Conservation (phyloP, 2,797 vertebrate genomes). For the Tapera naevia region DNA sequence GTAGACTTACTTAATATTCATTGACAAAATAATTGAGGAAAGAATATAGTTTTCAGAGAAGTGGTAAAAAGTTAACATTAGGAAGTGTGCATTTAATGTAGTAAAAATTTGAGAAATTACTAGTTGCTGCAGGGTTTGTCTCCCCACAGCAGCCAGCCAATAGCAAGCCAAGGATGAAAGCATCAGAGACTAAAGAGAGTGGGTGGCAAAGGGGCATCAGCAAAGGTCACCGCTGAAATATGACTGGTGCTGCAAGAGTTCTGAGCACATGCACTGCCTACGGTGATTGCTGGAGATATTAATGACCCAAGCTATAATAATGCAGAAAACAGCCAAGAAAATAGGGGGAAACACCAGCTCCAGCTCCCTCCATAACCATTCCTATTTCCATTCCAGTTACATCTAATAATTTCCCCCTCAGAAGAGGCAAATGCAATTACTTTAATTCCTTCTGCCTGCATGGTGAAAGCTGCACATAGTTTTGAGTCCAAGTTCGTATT, state of each 20-base stretch:
- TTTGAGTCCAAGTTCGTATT: background rate
- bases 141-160: background rate
- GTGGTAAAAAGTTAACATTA: background rate
- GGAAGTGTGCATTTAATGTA: background rate
- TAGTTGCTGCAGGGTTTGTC: background rate
- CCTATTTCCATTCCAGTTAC: background rate
- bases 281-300: background rate
- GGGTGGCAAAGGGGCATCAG: background rate
- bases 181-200: background rate
- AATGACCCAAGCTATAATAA: background rate
- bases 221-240: background rate
- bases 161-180: background rate
- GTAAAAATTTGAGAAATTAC: background rate
- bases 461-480: background rate
- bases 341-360: background rate
- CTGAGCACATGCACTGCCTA: accelerated
- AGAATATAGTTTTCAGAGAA: background rate
- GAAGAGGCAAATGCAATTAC: background rate
- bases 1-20: background rate
- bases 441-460: background rate
- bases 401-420: background rate
- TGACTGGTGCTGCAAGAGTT: background rate
- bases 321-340: background rate
- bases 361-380: background rate
- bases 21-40: background rate